Percentiles rank a stretch among this genome's conserved stretches.
Conservation (phyloP, 92 coral and sea anemone species). For the Paragorgia papillata region DNA sequence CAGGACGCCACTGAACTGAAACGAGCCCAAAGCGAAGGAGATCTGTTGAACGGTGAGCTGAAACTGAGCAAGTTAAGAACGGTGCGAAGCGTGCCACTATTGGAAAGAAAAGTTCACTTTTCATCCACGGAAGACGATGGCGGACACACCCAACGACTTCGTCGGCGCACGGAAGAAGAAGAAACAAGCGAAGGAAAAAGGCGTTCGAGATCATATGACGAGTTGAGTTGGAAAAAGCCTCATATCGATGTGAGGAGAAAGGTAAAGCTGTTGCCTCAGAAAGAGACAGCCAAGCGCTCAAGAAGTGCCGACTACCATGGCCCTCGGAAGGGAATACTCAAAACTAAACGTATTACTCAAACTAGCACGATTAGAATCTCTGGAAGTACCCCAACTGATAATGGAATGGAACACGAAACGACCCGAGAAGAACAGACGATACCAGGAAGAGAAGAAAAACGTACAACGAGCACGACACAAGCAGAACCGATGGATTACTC, state of each 20-base stretch:
- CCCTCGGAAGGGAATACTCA: constrained; percentile 42
- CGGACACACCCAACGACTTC: background rate
- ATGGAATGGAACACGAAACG: background rate
- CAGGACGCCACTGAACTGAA: constrained; percentile 3
- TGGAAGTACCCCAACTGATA: constrained; percentile 15
- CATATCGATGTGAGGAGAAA: constrained; percentile 27
- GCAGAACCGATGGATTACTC: constrained; percentile 30
- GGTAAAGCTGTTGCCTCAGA: constrained; percentile 30
- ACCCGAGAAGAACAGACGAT: background rate
- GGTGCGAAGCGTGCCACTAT: constrained; percentile 6
- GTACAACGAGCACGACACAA: background rate
- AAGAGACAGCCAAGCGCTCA: constrained; percentile 20
- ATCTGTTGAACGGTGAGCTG: constrained; percentile 33
- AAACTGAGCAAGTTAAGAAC: constrained; percentile 6
- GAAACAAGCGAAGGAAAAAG: background rate
- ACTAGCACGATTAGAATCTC: constrained; percentile 33
- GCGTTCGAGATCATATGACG: constrained; percentile 33
- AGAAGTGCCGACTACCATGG: constrained; percentile 27
- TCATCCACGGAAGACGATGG: background rate
- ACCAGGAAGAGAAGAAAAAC: background rate
- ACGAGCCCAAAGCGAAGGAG: constrained; percentile 44
- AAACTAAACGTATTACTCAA: constrained; percentile 35
- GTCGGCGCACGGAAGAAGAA: background rate
- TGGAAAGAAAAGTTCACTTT: constrained; percentile 35
- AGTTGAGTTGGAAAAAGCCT: constrained; percentile 36